A percentile compares a stretch with the other conserved stretches of the same genome.
Evolutionary conservation across 2,797 vertebrate genomes (phyloP).

Genomic region (Sandelia bainsii): DNA sequence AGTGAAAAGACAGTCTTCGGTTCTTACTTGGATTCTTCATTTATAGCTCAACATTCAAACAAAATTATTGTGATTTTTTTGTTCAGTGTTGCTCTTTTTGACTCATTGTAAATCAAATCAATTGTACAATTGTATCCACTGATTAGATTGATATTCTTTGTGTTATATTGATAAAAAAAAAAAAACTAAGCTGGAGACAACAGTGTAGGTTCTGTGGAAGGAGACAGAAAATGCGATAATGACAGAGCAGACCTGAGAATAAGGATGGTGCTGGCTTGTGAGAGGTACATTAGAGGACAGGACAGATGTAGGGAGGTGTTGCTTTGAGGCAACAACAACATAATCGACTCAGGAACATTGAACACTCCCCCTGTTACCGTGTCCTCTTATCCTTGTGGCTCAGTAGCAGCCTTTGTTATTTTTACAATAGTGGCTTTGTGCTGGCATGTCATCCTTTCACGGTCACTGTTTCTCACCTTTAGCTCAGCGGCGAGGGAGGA

Average conservation of each 20-base stretch:
- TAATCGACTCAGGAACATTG: slow-evolving; percentile 79
- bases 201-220: not conserved
- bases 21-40: too few species aligned
- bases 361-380: slow-evolving; percentile 70
- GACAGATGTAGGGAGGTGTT: slow-evolving; percentile 63
- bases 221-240: slow-evolving; percentile 50
- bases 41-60: too few species aligned
- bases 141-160: not conserved
- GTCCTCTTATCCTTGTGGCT: slow-evolving; percentile 81
- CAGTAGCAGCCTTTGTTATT: slow-evolving; percentile 77
- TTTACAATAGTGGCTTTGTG: slow-evolving; percentile 75
- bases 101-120: not conserved
- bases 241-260: slow-evolving; percentile 25
- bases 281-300: slow-evolving; percentile 68
- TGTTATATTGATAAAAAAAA: not conserved
- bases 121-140: too few species aligned
- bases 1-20: not conserved
- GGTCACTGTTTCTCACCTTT: slow-evolving; percentile 82
- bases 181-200: not conserved
- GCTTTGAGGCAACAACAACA: slow-evolving; percentile 74
- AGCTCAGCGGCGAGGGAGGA: slow-evolving; percentile 60
- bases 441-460: slow-evolving; percentile 80
- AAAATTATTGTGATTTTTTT: not conserved
- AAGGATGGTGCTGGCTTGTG: slow-evolving; percentile 40
- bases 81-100: not conserved